These are phyloP conservation scores for Sialia sialis DNA, from an alignment of 2,113 vertebrate genomes.

Conservation along the genomic window DNA sequence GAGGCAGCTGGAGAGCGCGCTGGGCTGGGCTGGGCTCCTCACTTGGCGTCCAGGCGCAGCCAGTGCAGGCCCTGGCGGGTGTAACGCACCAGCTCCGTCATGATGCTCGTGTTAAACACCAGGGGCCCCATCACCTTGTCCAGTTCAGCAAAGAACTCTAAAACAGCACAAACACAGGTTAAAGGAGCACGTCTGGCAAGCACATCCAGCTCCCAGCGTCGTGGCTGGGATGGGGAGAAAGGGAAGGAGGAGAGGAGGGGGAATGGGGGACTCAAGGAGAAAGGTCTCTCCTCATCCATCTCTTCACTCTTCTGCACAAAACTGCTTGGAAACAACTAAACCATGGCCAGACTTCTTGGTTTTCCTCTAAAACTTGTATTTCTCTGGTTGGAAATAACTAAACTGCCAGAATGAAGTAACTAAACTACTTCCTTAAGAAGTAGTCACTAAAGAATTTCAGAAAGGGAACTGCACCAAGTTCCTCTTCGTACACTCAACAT, in stretches of 20 bases:
- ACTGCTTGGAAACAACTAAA: not conserved
- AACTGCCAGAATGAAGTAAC: not conserved
- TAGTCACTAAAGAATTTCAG: not conserved
- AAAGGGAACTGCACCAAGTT: not conserved
- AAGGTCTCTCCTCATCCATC: not conserved
- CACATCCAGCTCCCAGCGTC: rapidly evolving
- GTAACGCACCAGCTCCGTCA: conserved; percentile 97
- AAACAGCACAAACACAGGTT: conserved; percentile 50
- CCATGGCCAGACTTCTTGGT: no score
- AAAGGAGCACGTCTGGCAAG: not conserved
- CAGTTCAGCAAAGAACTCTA: conserved; percentile 97
- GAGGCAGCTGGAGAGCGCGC: conserved; percentile 73
- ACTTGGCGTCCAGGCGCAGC: conserved; percentile 94
- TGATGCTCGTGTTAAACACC: conserved; percentile 97
- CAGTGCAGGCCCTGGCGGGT: conserved; percentile 97
- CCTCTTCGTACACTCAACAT: not conserved
- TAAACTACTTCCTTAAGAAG: not conserved
- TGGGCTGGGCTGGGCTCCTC: conserved; percentile 61
- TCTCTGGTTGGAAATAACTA: not conserved
- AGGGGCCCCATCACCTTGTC: conserved; percentile 97
- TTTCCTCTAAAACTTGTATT: not conserved
- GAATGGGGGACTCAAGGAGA: not conserved
- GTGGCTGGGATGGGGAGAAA: no score
- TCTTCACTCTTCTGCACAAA: not conserved
- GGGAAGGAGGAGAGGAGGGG: not conserved